phyloP scores from a whole-genome alignment of 2,113 vertebrate genomes.

The Pyxicephalus adspersus region DNA sequence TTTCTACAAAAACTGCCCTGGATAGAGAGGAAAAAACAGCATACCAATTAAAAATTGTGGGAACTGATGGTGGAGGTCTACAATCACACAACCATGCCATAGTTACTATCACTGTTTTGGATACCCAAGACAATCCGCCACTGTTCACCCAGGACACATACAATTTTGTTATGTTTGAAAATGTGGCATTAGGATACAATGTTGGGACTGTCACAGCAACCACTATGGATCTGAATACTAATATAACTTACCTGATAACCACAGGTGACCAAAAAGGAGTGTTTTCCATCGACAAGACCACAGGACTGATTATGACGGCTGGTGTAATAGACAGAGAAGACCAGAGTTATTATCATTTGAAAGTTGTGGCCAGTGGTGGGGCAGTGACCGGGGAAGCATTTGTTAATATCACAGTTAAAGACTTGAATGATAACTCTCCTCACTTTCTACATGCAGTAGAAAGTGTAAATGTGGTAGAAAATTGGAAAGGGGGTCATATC shows the following conservation, averaged over 20 bases:
- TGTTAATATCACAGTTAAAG: conserved; percentile 94
- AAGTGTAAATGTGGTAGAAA: conserved; percentile 92
- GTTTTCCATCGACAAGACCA: conserved; percentile 79
- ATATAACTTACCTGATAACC: conserved; percentile 93
- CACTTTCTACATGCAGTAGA: conserved; percentile 86
- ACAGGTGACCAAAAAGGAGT: conserved; percentile 89
- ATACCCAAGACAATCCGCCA: conserved; percentile 94
- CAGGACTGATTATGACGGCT: conserved; percentile 84
- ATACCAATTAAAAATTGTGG: conserved; percentile 90
- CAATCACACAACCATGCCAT: conserved; percentile 87
- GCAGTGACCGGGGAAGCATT: conserved; percentile 86
- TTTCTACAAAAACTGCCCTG: conserved; percentile 85
- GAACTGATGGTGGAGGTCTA: conserved; percentile 86
- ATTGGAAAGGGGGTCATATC: conserved; percentile 90
- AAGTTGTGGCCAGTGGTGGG: conserved; percentile 89
- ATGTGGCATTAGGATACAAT: conserved; percentile 79
- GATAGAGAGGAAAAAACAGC: conserved; percentile 93
- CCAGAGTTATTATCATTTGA: conserved; percentile 89
- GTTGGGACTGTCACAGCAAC: conserved; percentile 92
- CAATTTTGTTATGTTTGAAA: conserved; percentile 98
- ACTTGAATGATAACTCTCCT: conserved; percentile 94
- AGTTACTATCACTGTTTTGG: conserved; percentile 92
- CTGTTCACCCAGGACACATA: conserved; percentile 87
- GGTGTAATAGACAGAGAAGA: conserved; percentile 92
- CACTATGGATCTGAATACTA: conserved; percentile 89